phyloP scores from a whole-genome alignment of 2,113 vertebrate genomes.

The Pachypanchax playfairii region DNA sequence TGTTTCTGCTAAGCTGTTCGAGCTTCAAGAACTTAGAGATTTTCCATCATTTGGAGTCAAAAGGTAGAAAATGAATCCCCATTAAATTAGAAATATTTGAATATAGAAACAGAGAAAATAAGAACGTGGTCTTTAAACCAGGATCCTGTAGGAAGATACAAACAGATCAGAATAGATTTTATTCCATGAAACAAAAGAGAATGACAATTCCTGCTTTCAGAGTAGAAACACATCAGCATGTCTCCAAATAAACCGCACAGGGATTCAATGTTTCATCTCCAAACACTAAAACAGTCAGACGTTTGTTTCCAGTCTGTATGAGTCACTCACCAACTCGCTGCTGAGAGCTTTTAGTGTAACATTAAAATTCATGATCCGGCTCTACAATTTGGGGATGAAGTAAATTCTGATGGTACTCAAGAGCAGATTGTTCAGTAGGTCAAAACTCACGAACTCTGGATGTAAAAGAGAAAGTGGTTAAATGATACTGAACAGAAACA shows the following conservation, averaged over 20 bases:
- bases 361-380: slow-evolving; percentile 39
- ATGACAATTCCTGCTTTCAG: not conserved
- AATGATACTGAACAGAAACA: not conserved
- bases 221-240: slow-evolving; percentile 8
- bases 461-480: not conserved
- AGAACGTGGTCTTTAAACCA: slow-evolving; percentile 5
- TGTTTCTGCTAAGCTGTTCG: no score
- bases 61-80: slow-evolving; percentile 41
- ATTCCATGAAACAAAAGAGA: not conserved
- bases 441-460: not conserved
- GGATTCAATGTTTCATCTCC: slow-evolving; percentile 28
- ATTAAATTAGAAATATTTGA: slow-evolving; percentile 60
- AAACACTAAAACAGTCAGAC: slow-evolving; percentile 31
- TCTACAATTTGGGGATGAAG: slow-evolving; percentile 15
- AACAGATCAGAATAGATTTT: no score
- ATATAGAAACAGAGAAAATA: slow-evolving; percentile 14
- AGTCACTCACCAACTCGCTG: slow-evolving; percentile 20
- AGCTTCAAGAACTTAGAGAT: not conserved
- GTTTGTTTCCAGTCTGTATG: slow-evolving; percentile 1
- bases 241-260: not conserved
- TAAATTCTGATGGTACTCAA: slow-evolving; percentile 15
- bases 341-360: slow-evolving; percentile 14
- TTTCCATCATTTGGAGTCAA: slow-evolving; percentile 42
- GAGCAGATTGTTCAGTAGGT: slow-evolving; percentile 7
- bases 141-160: no score